phyloP scores from a whole-genome alignment of 2,888 invertebrate genomes.

The Ectemnius continuus region DNA sequence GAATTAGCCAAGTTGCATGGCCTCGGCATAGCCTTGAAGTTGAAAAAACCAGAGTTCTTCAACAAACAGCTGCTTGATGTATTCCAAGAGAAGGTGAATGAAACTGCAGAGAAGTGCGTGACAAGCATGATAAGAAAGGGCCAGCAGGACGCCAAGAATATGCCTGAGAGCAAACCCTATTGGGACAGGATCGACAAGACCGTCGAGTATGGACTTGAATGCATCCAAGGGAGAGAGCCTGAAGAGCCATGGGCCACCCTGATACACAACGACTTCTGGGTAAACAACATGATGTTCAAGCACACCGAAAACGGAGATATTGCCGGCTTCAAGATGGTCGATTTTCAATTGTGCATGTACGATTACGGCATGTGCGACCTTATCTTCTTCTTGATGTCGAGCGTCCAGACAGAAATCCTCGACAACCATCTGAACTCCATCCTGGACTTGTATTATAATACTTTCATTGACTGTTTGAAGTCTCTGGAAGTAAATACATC shows the following conservation, averaged over 20 bases:
- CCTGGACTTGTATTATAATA: constrained; percentile 68
- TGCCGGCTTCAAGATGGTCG: constrained; percentile 74
- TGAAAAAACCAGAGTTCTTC: constrained; percentile 69
- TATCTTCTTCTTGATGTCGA: constrained; percentile 74
- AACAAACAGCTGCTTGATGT: constrained; percentile 59
- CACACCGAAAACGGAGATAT: constrained; percentile 58
- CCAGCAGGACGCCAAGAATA: constrained; percentile 57
- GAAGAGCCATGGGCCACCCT: constrained; percentile 72
- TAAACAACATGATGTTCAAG: constrained; percentile 76
- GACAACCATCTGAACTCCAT: constrained; percentile 69
- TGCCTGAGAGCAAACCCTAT: constrained; percentile 61
- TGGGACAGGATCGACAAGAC: constrained; percentile 64
- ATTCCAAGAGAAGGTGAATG: constrained; percentile 52
- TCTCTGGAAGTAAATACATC: constrained; percentile 61
- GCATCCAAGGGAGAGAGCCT: not conserved
- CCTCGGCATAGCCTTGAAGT: constrained; percentile 65
- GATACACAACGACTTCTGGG: constrained; percentile 75
- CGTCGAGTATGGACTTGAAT: constrained; percentile 49
- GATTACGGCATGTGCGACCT: constrained; percentile 73
- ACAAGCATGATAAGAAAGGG: constrained; percentile 67
- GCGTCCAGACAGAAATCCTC: constrained; percentile 65
- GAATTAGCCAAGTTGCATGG: constrained; percentile 72
- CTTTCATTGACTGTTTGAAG: constrained; percentile 65
- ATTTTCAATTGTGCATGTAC: constrained; percentile 71
- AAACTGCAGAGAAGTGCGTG: constrained; percentile 61